These are phyloP conservation scores for Achatina immaculata DNA, from an alignment of 1,140 invertebrate genomes.

Conservation along the genomic window DNA sequence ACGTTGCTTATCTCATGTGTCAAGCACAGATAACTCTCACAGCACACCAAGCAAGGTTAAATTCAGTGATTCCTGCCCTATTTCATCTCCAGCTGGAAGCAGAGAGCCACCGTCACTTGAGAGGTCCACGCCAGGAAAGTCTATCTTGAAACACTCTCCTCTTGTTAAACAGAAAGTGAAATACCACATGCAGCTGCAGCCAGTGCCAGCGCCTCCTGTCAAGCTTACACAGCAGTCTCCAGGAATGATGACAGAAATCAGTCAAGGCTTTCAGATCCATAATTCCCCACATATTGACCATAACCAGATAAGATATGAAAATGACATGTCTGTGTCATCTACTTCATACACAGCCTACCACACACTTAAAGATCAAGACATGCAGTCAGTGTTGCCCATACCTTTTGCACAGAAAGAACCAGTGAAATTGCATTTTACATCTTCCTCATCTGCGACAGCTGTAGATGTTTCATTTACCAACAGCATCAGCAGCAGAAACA, in stretches of 20 bases:
- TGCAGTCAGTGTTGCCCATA: too few species aligned
- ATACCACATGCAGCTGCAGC: not conserved
- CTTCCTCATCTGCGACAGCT: too few species aligned
- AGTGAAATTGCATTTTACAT: too few species aligned
- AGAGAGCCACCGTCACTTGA: conserved; percentile 9
- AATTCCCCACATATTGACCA: too few species aligned
- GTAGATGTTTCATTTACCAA: too few species aligned
- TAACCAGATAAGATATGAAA: too few species aligned
- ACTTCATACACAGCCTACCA: too few species aligned
- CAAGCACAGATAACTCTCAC: not conserved
- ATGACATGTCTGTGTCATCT: too few species aligned
- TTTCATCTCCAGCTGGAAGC: conserved; percentile 16
- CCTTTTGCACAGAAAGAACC: too few species aligned
- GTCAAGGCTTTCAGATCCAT: too few species aligned
- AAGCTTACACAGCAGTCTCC: not conserved
- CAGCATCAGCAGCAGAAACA: too few species aligned
- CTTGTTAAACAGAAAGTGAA: not conserved
- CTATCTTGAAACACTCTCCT: conserved; percentile 28
- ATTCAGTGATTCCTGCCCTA: not conserved
- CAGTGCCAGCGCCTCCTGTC: not conserved
- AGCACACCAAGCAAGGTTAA: conserved; percentile 28
- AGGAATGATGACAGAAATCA: not conserved
- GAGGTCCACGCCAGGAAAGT: conserved; percentile 22
- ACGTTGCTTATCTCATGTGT: not conserved
- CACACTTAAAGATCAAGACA: too few species aligned